phyloP scores from a whole-genome alignment of 2,113 vertebrate species.

The Gopherus evgoodei region DNA sequence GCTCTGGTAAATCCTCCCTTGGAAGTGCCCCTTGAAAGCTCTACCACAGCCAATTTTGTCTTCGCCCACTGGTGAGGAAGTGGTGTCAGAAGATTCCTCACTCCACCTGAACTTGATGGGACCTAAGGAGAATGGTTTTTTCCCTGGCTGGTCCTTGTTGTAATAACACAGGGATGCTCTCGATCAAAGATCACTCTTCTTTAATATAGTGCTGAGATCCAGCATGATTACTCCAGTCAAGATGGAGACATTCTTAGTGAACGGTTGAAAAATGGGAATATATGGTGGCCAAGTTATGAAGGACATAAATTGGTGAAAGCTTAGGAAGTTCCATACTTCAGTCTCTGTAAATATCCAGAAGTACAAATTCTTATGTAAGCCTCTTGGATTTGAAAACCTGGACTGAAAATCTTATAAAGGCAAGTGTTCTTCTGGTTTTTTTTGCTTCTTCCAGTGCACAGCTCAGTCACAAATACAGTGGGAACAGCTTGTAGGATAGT shows the following conservation, averaged over 20 bases:
- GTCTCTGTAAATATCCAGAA: accelerated
- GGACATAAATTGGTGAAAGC: accelerated
- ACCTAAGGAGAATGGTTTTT: no score
- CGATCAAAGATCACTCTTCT: neutral
- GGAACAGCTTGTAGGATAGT: neutral
- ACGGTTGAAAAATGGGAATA: accelerated
- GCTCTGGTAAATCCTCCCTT: neutral
- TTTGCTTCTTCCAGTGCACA: accelerated
- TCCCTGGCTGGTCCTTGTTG: no score
- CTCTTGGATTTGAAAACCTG: accelerated
- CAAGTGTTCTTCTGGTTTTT: neutral
- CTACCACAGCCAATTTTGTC: no score
- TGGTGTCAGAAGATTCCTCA: no score
- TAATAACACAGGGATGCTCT: neutral
- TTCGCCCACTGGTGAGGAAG: no score
- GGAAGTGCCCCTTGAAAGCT: no score
- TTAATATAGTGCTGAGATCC: neutral
- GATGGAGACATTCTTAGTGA: neutral
- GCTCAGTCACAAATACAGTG: accelerated
- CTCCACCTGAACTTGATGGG: no score
- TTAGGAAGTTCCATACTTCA: accelerated
- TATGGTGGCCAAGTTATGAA: accelerated
- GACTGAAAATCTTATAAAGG: accelerated
- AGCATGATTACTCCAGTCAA: neutral
- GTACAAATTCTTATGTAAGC: accelerated